Evolutionary conservation across 2,888 invertebrate genomes (phyloP), one percentile per base, ranked within the genome.

Genomic region (Drosophila atroscutellata): DNA sequence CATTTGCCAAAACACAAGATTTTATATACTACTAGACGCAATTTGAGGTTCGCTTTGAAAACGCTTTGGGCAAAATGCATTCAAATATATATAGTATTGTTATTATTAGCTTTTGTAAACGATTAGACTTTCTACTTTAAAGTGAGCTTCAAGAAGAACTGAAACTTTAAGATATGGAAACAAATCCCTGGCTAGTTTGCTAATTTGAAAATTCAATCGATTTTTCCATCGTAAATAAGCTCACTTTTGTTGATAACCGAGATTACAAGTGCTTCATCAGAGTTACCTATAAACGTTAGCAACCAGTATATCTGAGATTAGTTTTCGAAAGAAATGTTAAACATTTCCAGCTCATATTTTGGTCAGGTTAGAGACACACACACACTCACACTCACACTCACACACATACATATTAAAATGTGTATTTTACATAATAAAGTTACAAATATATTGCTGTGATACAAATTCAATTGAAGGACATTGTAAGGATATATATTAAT

Each of bases 361-460:
- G 37, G 20, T 55, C 49, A 61, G 47, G 24, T 52, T 61, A 61
- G 20, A 42, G 15, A 64, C 39, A 62, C 59, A 60, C 24, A 51
- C 45, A 61, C 30, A 55, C 30, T 42, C 49, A 65, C 32, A 24
- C 24, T 24, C 24, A 54, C 4, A 55, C 24, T 7, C 18, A 30
- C 39, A 57, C 32, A 49, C 32, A 13, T 11, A 62, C 24, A 62
- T 34, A 50, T 66, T 34, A 55, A 45, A 45, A 66, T 63, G 62
- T 73, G 63, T 68, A 60, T 51, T 68, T 69, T 61, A 67, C 66
- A 74, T 66, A 52, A 64, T 75, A 73, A 81, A 71, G 86, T 89
- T 70, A 86, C 77, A 81, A 83, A 86, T 77, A 79, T 89, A 92
- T 92, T 92, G 92, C 92, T 92, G 92, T 92, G 92, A 92, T 92